Base-by-base conservation (phyloP, 2,113 vertebrate genomes). In the Coryphaenoides rupestris region DNA sequence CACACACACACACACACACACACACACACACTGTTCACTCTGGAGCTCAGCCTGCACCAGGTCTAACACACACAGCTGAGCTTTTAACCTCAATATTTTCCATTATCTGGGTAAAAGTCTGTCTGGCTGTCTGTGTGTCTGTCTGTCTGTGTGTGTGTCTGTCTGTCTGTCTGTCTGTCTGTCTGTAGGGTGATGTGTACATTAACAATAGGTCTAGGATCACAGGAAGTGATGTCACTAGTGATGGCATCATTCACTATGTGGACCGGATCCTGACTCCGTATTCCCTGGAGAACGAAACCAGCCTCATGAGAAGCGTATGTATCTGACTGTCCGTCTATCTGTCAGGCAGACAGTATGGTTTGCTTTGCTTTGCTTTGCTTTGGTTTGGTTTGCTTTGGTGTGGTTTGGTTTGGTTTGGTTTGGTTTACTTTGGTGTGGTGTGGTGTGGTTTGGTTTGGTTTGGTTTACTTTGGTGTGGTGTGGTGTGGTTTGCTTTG, bases 231-330 rank as follows among this genome's bases (percentile, higher is more conserved):
- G 94, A 97, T 76, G 23, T 79, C 0, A 90, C 91, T 0, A 2
- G 66, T 17, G 94, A 98, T 0, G 97, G 95, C 0, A 62, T 98
- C 58, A 90, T 99, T 60, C 95, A 99, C 86, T 90, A 95, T 74
- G 91, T 96, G 2, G 88, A 94, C 81, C 82, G 66, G 0, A 56
- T 97, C 62, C 84, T 96, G 69, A 78, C 84, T 7, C 93, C 93
- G 10, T 76, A 78, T 15, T 14, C 21, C 3, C 19, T 55, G 7
- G 21, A 55, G 19, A 22, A 22, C 1, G 12, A 12, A 1, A 55
- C 21, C 52, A 2, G 1, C 7, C 52, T 21, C 5, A 10, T 2
- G 6, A 7, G 13, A 40, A 40, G 13, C 5, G 17, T 54, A 19
- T 3, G 21, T 17, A 3, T 13, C 55, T 56, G 19, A 16, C 55